These are phyloP conservation scores for Coluber constrictor DNA, from an alignment of 2,797 vertebrate genomes.

Conservation along the genomic window DNA sequence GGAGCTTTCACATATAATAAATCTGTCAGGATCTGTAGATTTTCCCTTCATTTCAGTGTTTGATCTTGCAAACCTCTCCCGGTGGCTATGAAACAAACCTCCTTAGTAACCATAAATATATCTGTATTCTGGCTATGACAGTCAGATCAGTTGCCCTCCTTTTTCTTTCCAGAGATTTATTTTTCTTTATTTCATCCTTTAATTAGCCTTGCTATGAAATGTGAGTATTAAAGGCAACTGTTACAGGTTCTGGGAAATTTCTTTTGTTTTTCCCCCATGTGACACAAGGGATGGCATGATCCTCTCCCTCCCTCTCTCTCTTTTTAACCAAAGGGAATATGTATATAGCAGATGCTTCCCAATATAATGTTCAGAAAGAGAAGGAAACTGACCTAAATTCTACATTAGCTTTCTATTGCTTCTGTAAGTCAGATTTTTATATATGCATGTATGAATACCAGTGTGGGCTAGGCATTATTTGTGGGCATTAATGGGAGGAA, in stretches of 20 bases:
- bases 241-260: background rate
- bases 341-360: background rate
- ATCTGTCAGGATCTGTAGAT: background rate
- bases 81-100: background rate
- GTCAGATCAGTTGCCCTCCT: background rate
- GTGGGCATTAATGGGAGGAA: background rate
- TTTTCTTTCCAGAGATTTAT: rapidly evolving
- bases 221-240: background rate
- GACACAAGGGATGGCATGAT: background rate
- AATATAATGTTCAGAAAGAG: background rate
- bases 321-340: background rate
- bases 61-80: background rate
- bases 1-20: background rate
- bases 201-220: background rate
- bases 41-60: background rate
- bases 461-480: background rate
- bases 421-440: background rate
- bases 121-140: background rate
- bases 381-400: background rate
- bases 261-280: background rate
- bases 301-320: background rate
- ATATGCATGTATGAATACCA: no score
- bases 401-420: background rate
- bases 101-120: constrained; percentile 6
- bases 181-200: background rate